Evolutionary conservation across 2,113 vertebrate species (phyloP), one percentile per base, ranked within the genome.

Genomic region (Cebus imitator): DNA sequence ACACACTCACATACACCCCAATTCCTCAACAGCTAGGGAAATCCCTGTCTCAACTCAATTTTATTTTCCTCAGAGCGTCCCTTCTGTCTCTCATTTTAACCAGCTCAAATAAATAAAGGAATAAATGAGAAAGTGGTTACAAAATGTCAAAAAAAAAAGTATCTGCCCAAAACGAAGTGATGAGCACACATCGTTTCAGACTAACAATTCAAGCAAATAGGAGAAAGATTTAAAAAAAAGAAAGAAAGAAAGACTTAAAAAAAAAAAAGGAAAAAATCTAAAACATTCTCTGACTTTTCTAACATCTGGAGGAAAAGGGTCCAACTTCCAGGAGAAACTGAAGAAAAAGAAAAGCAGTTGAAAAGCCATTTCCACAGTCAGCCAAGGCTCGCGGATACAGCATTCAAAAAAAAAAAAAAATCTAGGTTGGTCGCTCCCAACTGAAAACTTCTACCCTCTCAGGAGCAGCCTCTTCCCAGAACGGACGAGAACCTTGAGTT

Each of bases 381-480:
- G 95, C 78, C 6, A 6, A 75, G 76, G 52, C 89, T 97, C 68
- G 64, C 58, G 0, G 48, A 91, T 82, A 27, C 66, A 82, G 91
- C 66, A 20, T 97, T 85, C 32, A 50, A 82, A 86, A 82, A 68
- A 85, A 73, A 75, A 89, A 95, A 90, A 82, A 94, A 95, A 97
- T 91, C 93, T 97, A 96, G 96, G 94, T 98, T 97, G 96, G 93
- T 96, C 3, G 94, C 94, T 98, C 96, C 97, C 97, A 94, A 30
- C 91, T 96, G 97, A 97, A 97, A 98, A 98, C 98, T 98, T 98
- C 97, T 97, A 93, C 79, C 96, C 92, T 98, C 96, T 94, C 97
- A 75, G 87, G 92, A 91, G 64, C 90, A 92, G 40, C 68, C 90
- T 95, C 90, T 96, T 95, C 84, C 97, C 73, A 48, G 90, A 92